Conservation (phyloP, 30 jellyfish, hydroid and myxozoan genomes). For the Catostylus mosaicus region DNA sequence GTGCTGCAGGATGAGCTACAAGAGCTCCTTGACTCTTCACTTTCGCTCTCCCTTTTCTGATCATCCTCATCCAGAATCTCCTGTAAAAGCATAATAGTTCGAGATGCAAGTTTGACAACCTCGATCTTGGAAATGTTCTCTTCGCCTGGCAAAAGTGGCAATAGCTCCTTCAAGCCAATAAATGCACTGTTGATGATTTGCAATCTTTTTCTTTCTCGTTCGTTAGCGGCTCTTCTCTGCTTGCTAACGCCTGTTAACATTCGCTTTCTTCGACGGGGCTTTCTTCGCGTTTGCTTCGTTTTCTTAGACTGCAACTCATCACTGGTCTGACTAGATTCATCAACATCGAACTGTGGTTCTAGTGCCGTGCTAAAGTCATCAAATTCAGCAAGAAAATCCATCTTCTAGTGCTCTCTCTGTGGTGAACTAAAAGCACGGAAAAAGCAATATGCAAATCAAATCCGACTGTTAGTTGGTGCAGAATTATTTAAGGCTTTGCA, state of each 20-base stretch:
- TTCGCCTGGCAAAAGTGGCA: constrained; percentile 86
- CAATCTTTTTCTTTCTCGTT: constrained; percentile 83
- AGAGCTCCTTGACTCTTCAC: constrained; percentile 58
- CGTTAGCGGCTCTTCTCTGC: constrained; percentile 95
- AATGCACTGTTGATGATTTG: constrained; percentile 84
- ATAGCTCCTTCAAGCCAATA: constrained; percentile 70
- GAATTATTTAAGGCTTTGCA: neutral
- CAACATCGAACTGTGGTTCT: constrained; percentile 50
- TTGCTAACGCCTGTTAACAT: constrained; percentile 94
- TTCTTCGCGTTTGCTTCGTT: constrained; percentile 59
- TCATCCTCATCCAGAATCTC: constrained; percentile 62
- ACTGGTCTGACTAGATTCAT: constrained; percentile 50
- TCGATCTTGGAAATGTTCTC: constrained; percentile 89
- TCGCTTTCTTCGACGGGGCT: constrained; percentile 85
- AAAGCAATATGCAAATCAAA: neutral
- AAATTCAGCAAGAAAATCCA: constrained; percentile 69
- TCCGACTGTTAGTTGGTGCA: neutral
- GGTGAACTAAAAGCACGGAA: neutral
- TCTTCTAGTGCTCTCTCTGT: neutral
- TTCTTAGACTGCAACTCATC: constrained; percentile 60
- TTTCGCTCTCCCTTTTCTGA: constrained; percentile 42
- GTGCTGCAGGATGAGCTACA: constrained; percentile 57
- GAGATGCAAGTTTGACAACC: constrained; percentile 84
- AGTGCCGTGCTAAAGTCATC: constrained; percentile 56
- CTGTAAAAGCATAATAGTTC: constrained; percentile 67